Evolutionary conservation across 37 sponge, comb jelly and placozoan genomes (phyloP), one percentile per base, ranked within the genome.

Genomic region (Chondrilla cf. caribensis): DNA sequence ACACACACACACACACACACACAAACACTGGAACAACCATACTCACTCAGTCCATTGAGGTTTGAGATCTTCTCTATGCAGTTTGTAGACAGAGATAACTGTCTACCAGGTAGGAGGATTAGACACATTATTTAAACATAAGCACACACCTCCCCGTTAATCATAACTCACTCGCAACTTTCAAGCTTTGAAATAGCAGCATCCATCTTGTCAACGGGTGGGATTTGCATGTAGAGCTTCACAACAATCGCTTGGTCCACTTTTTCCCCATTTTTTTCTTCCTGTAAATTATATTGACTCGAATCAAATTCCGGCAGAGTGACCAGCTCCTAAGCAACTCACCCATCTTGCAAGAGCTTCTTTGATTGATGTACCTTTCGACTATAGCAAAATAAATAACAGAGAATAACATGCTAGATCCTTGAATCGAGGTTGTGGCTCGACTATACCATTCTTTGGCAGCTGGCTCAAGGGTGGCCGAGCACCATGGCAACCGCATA

Each of bases 141-240:
- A 2, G 28, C 35, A 67, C 3, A 28, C 32, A 67, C 68, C n/a
- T 6, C n/a, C 35, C n/a, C 68, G 4, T 4, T 1, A 0, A 8
- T 4, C 6, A 19, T n/a, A 28, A 82, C 90, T 91, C 84, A 91
- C 96, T 95, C 94, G 90, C 99, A 98, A 77, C 33, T 60, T 38
- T 42, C 92, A 29, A 98, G 79, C 8, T 84, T 95, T 17, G 88
- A 87, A 31, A 98, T 91, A 44, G 94, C 86, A 7, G 99, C 94
- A 77, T 98, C 99, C 99, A 98, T 89, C 66, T 95, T 95, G 44
- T 98, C 99, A 65, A 98, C 91, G 14, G 96, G 95, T 38, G 99
- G 99, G 5, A 93, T 58, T 67, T 92, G 90, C 87, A 93, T 87
- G 60, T 90, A 85, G 26, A 98, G 82, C 78, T 93, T 89, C 31